Percentiles rank a stretch among this genome's conserved stretches.
Evolutionary conservation across 2,888 invertebrate genomes (phyloP).

Genomic region (Drosophila leonis): DNA sequence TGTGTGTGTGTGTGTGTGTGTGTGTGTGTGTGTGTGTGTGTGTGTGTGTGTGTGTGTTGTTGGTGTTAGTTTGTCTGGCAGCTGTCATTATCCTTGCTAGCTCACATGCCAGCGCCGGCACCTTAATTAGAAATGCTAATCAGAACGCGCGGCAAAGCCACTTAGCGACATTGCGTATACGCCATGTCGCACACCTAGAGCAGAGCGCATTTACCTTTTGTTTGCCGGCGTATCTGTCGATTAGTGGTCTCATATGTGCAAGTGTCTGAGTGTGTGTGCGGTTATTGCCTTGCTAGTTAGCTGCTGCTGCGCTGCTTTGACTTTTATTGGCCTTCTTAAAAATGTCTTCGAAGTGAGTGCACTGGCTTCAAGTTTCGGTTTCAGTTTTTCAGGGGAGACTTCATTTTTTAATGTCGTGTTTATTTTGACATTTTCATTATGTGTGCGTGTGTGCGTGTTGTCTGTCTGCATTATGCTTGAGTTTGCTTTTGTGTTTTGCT

Average conservation of each 20-base stretch:
- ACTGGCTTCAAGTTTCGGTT: constrained; percentile 39
- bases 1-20: constrained; percentile 7
- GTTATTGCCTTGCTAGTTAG: constrained; percentile 59
- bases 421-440: constrained; percentile 84
- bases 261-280: constrained; percentile 27
- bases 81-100: constrained; percentile 72
- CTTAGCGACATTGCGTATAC: constrained; percentile 69
- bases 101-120: constrained; percentile 57
- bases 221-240: constrained; percentile 31
- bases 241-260: constrained; percentile 28
- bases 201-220: constrained; percentile 39
- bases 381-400: constrained; percentile 4
- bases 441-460: constrained; percentile 41
- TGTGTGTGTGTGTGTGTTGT: constrained; percentile 6
- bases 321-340: constrained; percentile 80
- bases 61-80: constrained; percentile 54
- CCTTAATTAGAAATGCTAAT: constrained; percentile 83
- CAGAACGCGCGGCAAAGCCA: constrained; percentile 61
- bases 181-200: constrained; percentile 62
- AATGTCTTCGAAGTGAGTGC: constrained; percentile 65
- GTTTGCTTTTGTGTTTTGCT: constrained; percentile 51
- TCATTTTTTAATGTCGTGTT: constrained; percentile 79
- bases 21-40: constrained; percentile 9
- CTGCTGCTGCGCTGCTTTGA: constrained; percentile 54
- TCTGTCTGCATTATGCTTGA: constrained; percentile 47